Percentiles rank a stretch among this genome's conserved stretches.
Evolutionary conservation across 2,113 vertebrate species (phyloP).

Genomic region (Heptranchias perlo): DNA sequence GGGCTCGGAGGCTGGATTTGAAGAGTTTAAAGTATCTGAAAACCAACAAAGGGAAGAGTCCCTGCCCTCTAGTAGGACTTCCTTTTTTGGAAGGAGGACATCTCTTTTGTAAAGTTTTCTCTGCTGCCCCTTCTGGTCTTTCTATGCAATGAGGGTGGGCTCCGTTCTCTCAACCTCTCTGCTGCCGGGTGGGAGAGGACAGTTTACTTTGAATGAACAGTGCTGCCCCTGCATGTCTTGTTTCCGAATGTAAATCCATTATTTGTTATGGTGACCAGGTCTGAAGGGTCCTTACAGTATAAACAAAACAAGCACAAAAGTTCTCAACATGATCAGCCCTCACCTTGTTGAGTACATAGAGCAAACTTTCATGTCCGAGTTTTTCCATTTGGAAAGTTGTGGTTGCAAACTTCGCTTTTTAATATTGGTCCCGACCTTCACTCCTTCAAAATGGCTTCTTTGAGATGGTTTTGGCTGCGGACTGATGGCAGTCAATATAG

Average conservation of each 20-base stretch:
- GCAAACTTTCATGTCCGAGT: not conserved
- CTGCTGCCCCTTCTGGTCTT: not conserved
- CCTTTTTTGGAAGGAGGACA: not conserved
- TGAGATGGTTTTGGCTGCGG: not conserved
- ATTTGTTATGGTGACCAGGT: no score
- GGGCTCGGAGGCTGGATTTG: not conserved
- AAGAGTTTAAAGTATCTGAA: not conserved
- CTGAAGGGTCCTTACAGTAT: no score
- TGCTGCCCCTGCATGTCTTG: no score
- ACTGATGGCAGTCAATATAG: no score
- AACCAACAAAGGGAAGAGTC: not conserved
- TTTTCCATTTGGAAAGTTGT: no score
- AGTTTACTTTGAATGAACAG: no score
- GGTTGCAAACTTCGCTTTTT: no score
- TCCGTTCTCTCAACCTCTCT: not conserved
- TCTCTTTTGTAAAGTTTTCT: not conserved
- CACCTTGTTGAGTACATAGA: not conserved
- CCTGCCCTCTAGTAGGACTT: no score
- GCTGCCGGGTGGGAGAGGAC: not conserved
- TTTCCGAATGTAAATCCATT: no score
- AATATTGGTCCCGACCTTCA: no score
- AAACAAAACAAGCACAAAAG: no score
- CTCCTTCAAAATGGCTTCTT: not conserved
- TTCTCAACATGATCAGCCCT: not conserved
- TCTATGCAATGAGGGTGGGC: not conserved